Evolutionary conservation across 2,113 vertebrate genomes (phyloP).

Genomic region (Danio rerio): DNA sequence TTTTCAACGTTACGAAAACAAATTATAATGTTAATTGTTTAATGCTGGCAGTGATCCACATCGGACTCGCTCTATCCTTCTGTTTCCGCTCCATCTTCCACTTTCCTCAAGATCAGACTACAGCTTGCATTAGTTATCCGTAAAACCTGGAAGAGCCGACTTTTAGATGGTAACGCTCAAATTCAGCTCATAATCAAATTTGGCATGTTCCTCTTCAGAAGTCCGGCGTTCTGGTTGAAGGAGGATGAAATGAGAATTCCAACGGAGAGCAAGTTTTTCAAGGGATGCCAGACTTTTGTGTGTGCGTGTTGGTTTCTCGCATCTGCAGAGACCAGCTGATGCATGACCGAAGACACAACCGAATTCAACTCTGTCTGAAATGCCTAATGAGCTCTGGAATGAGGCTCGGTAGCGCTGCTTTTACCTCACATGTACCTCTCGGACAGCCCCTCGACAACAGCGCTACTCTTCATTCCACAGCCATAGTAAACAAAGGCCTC

Average conservation of each 20-base stretch:
- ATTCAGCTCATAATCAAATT: conserved; percentile 23
- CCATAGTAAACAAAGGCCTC: background rate
- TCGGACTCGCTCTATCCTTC: background rate
- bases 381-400: conserved; percentile 11
- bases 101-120: conserved; percentile 19
- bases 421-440: conserved; percentile 18
- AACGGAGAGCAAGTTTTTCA: conserved; percentile 7
- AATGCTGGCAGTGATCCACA: conserved; percentile 23
- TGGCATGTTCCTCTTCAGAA: conserved; percentile 2
- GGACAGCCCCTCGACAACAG: background rate
- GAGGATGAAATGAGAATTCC: conserved; percentile 11
- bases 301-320: background rate
- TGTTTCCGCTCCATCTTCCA: background rate
- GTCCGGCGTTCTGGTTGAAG: background rate
- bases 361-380: conserved; percentile 1
- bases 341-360: conserved; percentile 1
- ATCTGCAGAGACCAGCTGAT: conserved; percentile 26
- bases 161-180: background rate
- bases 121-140: background rate
- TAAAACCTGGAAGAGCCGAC: background rate
- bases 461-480: conserved; percentile 12
- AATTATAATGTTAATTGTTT: conserved; percentile 35
- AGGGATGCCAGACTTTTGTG: background rate
- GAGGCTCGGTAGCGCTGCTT: background rate
- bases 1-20: conserved; percentile 25